Evolutionary conservation across 92 coral and sea anemone species (phyloP), one percentile per base, ranked within the genome.

Genomic region (Palythoa grandis): DNA sequence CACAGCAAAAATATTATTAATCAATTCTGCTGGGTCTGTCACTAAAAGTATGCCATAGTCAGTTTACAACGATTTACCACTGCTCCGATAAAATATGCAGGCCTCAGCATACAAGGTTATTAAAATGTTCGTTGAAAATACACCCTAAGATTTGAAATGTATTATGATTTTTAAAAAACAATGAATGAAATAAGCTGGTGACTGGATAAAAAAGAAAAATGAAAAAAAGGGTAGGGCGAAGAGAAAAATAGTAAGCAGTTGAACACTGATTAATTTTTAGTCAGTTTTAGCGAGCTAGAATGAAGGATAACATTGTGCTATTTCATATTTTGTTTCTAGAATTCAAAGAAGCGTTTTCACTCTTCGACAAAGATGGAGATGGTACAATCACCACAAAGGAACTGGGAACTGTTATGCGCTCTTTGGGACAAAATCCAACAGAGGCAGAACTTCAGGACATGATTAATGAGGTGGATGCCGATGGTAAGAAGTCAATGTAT

Each of bases 311-410:
- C 8, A n/a, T n/a, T 63, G 23, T 63, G n/a, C 14, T 58, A 58
- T 4, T 63, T 63, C 11, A 63, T 63, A n/a, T 63, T 63, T 66
- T 72, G 24, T 72, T 16, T 57, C 19, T 74, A 95, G 97, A 95
- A 93, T 95, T 95, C 93, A 95, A 95, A 79, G 98, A 93, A 86
- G 98, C 98, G 0, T 95, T 95, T 86, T 93, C 97, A 8, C 91
- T 93, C 23, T 95, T 95, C 70, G 98, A 95, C 88, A 93, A 95
- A 88, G 98, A 95, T 91, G 98, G 98, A 72, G 98, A 93, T 89
- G 98, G 98, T 48, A 93, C 98, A 7, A 93, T 95, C 87, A 92
- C 98, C 78, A 95, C 95, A 22, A 91, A 90, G 78, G 98, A 95
- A 78, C 75, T 95, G 56, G 97, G 97, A 72, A 95, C 98, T 76